Evolutionary conservation across 2,113 vertebrate genomes (phyloP).

Genomic region (Crocuta crocuta): DNA sequence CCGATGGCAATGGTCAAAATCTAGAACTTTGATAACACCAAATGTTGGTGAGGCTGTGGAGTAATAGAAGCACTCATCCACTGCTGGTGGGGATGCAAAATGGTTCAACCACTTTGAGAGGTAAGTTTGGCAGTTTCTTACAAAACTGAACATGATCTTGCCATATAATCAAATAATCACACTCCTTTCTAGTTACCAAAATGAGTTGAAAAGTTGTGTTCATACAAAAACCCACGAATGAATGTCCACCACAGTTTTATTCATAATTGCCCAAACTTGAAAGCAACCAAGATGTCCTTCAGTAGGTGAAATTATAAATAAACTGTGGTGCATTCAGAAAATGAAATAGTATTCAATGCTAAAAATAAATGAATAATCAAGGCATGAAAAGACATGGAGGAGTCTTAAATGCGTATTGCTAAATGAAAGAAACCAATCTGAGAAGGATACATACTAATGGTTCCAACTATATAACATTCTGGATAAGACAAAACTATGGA

Average conservation of each 20-base stretch:
- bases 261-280: not conserved
- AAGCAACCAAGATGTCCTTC: not conserved
- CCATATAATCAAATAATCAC: not conserved
- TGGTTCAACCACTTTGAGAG: not conserved
- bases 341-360: not conserved
- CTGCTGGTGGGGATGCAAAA: not conserved
- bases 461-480: not conserved
- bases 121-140: not conserved
- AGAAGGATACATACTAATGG: not conserved
- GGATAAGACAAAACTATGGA: not conserved
- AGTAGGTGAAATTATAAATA: not conserved
- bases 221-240: not conserved
- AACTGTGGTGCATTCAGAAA: not conserved
- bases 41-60: not conserved
- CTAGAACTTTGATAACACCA: not conserved
- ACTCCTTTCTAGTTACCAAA: not conserved
- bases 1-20: not conserved
- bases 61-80: not conserved
- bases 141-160: not conserved
- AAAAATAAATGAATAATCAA: not conserved
- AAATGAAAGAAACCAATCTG: not conserved
- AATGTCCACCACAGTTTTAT: not conserved
- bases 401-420: not conserved
- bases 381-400: not conserved
- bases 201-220: not conserved